Percentiles rank a stretch among this genome's conserved stretches.
These are phyloP conservation scores for Gasterosteus aculeatus DNA, from an alignment of 2,113 vertebrate species.

Conservation along the genomic window DNA sequence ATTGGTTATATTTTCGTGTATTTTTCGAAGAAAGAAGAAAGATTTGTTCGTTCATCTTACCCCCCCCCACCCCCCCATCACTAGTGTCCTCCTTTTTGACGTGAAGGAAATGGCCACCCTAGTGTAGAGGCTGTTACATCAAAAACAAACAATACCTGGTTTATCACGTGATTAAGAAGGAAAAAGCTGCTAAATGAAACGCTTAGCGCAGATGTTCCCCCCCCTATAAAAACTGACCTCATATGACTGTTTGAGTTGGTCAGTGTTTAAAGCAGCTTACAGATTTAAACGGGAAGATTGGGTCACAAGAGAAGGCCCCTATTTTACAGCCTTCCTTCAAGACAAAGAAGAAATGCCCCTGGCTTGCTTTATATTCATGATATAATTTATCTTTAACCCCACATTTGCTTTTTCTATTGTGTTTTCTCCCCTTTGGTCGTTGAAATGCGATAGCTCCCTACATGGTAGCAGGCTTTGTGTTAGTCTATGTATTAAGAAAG, in stretches of 20 bases:
- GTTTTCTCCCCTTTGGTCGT: constrained; percentile 40
- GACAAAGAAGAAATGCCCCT: not conserved
- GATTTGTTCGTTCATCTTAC: too few relatives aligned
- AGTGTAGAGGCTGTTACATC: too few relatives aligned
- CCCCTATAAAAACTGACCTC: not conserved
- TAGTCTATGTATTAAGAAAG: constrained; percentile 45
- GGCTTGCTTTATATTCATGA: constrained; percentile 34
- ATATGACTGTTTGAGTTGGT: constrained; percentile 14
- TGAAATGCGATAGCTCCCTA: constrained; percentile 47
- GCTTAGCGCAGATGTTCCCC: not conserved
- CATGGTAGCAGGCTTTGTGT: constrained; percentile 54
- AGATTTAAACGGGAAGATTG: constrained; percentile 7
- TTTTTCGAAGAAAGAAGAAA: too few relatives aligned
- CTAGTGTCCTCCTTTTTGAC: too few relatives aligned
- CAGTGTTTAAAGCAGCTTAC: constrained; percentile 5
- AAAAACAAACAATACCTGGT: not conserved
- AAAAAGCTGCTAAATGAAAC: constrained; percentile 5
- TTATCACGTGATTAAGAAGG: not conserved
- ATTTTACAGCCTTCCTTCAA: constrained; percentile 44
- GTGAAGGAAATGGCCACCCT: too few relatives aligned
- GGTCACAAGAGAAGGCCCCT: constrained; percentile 1
- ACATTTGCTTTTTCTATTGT: constrained; percentile 55
- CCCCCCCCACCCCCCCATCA: too few relatives aligned
- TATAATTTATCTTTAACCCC: constrained; percentile 47
- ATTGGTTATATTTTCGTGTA: too few relatives aligned